These are phyloP conservation scores for Pocota personata DNA, from an alignment of 2,888 invertebrate genomes.

Conservation along the genomic window DNA sequence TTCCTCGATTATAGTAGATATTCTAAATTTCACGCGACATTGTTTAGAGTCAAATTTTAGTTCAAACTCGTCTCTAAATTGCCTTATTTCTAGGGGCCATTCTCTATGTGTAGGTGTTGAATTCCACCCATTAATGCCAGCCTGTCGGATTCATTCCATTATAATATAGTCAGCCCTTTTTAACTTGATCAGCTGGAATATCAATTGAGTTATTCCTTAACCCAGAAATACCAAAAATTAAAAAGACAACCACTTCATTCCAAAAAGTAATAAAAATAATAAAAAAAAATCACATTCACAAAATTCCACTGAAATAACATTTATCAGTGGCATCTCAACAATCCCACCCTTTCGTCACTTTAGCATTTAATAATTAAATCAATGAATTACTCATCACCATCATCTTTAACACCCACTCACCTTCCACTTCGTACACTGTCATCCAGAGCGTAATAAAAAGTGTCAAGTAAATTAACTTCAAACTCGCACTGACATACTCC, in stretches of 20 bases:
- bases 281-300: not conserved
- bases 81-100: too few species aligned
- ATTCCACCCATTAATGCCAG: too few species aligned
- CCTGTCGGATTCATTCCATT: too few species aligned
- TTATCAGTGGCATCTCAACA: not conserved
- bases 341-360: not conserved
- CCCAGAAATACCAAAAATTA: too few species aligned
- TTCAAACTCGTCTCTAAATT: too few species aligned
- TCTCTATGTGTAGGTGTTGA: too few species aligned
- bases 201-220: too few species aligned
- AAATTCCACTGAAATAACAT: not conserved
- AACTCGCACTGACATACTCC: conserved; percentile 66
- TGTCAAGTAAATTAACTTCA: conserved; percentile 78
- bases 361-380: conserved; percentile 44
- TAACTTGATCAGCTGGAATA: too few species aligned
- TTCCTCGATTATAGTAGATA: too few species aligned
- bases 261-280: not conserved
- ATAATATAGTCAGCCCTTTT: too few species aligned
- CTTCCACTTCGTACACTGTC: conserved; percentile 78
- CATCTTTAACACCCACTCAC: conserved; percentile 75
- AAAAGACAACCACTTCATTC: not conserved
- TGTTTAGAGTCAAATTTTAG: too few species aligned
- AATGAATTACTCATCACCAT: conserved; percentile 58
- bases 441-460: conserved; percentile 80
- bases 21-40: too few species aligned